These are phyloP conservation scores for Hirtodrosophila trivittata DNA, from an alignment of 2,888 invertebrate genomes.

Conservation along the genomic window DNA sequence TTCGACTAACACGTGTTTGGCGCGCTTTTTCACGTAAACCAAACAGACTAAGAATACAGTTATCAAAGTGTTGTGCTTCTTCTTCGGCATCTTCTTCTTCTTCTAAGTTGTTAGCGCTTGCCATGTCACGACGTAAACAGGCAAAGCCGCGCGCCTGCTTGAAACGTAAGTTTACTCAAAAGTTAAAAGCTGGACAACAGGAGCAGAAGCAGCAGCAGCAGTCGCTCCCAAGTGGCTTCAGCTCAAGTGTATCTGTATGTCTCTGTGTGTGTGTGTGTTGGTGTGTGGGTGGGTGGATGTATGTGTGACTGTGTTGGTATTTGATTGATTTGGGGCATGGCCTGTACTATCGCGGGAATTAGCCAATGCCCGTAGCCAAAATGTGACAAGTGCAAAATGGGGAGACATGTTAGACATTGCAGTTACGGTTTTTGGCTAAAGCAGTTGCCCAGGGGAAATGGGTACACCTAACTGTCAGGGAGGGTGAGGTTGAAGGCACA, in stretches of 20 bases:
- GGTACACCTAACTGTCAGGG: slow-evolving; percentile 70
- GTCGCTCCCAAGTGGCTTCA: slow-evolving; percentile 49
- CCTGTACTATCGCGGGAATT: slow-evolving; percentile 24
- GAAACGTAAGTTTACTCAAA: slow-evolving; percentile 86
- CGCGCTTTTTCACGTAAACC: slow-evolving; percentile 47
- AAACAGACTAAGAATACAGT: not conserved
- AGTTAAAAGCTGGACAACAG: slow-evolving; percentile 23
- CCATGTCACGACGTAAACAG: slow-evolving; percentile 89
- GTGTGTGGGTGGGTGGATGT: slow-evolving; percentile 36
- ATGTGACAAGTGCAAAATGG: slow-evolving; percentile 69
- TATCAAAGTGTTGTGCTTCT: slow-evolving; percentile 5
- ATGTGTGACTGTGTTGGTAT: slow-evolving; percentile 24
- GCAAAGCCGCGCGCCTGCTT: slow-evolving; percentile 88
- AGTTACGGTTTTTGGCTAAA: slow-evolving; percentile 31
- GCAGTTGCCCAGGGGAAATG: slow-evolving; percentile 34
- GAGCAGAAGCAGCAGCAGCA: slow-evolving; percentile 7
- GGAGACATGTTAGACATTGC: slow-evolving; percentile 10
- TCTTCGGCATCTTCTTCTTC: not conserved
- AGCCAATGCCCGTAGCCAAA: slow-evolving; percentile 46
- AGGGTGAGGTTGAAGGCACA: not conserved
- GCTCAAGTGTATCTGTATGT: slow-evolving; percentile 28
- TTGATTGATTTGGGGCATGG: slow-evolving; percentile 72
- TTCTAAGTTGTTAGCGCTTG: slow-evolving; percentile 15
- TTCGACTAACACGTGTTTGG: slow-evolving; percentile 41
- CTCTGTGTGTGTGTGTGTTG: slow-evolving; percentile 32